Evolutionary conservation across 2,888 invertebrate genomes (phyloP).

Genomic region (Meloe dianella): DNA sequence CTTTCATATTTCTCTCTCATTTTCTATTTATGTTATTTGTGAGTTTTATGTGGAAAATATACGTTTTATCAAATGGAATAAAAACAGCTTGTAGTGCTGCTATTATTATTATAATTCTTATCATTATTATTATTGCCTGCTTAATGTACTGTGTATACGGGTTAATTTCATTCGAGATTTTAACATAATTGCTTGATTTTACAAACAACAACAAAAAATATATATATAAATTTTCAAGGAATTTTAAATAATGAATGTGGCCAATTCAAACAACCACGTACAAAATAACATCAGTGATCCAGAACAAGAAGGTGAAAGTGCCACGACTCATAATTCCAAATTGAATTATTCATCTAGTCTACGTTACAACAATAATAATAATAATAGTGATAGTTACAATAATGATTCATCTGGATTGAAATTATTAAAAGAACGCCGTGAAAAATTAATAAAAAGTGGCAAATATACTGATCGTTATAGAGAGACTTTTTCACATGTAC

Average conservation of each 20-base stretch:
- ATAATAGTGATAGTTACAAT: slow-evolving; percentile 31
- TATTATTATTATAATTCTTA: too few relatives aligned
- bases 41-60: slow-evolving; percentile 28
- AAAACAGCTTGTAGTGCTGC: background rate
- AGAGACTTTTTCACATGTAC: slow-evolving; percentile 49
- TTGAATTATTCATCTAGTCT: slow-evolving; percentile 25
- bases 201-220: slow-evolving; percentile 16
- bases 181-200: too few relatives aligned
- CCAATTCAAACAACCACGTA: slow-evolving; percentile 11
- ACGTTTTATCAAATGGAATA: background rate
- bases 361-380: slow-evolving; percentile 33
- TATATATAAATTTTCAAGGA: slow-evolving; percentile 36
- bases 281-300: slow-evolving; percentile 18
- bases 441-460: slow-evolving; percentile 53
- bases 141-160: slow-evolving; percentile 18
- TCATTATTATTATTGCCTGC: background rate
- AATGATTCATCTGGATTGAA: slow-evolving; percentile 47
- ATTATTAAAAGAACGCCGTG: slow-evolving; percentile 50
- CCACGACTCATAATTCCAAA: slow-evolving; percentile 2
- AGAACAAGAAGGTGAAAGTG: slow-evolving; percentile 17
- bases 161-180: slow-evolving; percentile 15
- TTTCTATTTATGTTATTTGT: slow-evolving; percentile 24
- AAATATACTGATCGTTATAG: slow-evolving; percentile 57
- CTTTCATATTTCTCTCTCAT: slow-evolving; percentile 16
- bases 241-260: slow-evolving; percentile 46